phyloP scores from a whole-genome alignment of 2,888 invertebrate species.

The Tupiocoris notatus region DNA sequence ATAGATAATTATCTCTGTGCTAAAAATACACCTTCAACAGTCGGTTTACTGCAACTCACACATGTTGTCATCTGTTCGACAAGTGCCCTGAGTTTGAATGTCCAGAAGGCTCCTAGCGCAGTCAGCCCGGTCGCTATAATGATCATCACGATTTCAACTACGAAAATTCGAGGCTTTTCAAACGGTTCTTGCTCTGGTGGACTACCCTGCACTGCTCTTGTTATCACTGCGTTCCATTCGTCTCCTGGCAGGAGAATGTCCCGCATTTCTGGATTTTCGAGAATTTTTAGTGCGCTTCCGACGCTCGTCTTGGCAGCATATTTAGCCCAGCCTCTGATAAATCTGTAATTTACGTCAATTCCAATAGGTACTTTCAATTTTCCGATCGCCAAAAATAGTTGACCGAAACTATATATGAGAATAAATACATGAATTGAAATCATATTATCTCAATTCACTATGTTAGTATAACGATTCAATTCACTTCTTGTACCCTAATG shows the following conservation, averaged over 20 bases:
- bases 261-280: background rate
- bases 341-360: background rate
- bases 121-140: background rate
- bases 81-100: background rate
- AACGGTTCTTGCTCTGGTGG: background rate
- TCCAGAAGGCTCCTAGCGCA: slow-evolving; percentile 1
- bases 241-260: background rate
- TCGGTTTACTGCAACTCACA: too few relatives aligned
- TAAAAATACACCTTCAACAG: too few relatives aligned
- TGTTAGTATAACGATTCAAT: too few relatives aligned
- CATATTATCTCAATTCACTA: too few relatives aligned
- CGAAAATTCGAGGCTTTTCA: background rate
- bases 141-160: slow-evolving; percentile 4
- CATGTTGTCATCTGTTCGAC: background rate
- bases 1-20: too few relatives aligned
- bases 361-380: background rate
- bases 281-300: background rate
- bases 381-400: too few relatives aligned
- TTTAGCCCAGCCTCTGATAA: slow-evolving; percentile 4
- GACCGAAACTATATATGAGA: too few relatives aligned
- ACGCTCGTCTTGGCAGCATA: background rate
- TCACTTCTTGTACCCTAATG: too few relatives aligned
- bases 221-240: background rate
- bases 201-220: background rate
- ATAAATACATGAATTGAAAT: too few relatives aligned